These are phyloP conservation scores for Triplophysa tibetana DNA, from an alignment of 2,113 vertebrate genomes.

Conservation along the genomic window DNA sequence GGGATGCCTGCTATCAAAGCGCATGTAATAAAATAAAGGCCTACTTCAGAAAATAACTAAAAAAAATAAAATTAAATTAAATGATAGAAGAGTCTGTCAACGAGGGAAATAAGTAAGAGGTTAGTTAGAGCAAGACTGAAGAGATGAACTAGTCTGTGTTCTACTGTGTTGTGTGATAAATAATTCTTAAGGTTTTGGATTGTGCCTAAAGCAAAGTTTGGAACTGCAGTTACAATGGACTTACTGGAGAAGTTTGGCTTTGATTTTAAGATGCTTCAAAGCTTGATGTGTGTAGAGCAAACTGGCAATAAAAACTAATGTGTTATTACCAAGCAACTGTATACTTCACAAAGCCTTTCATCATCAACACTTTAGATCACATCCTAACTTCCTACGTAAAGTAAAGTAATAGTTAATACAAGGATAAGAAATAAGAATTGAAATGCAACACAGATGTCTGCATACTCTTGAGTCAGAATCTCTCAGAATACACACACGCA, in stretches of 20 bases:
- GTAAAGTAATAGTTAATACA: too few species aligned
- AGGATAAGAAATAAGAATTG: too few species aligned
- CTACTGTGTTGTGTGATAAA: slow-evolving; percentile 66
- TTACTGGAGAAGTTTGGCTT: slow-evolving; percentile 70
- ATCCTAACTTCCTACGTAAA: slow-evolving; percentile 14
- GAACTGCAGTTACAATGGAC: slow-evolving; percentile 63
- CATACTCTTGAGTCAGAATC: too few species aligned
- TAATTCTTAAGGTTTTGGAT: slow-evolving; percentile 65
- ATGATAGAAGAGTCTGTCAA: slow-evolving; percentile 55
- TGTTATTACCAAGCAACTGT: slow-evolving; percentile 66
- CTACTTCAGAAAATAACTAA: slow-evolving; percentile 48
- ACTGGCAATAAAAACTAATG: slow-evolving; percentile 75
- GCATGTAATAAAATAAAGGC: slow-evolving; percentile 61
- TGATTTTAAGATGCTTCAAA: slow-evolving; percentile 73
- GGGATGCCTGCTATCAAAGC: slow-evolving; percentile 59
- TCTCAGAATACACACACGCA: too few species aligned
- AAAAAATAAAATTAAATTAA: not conserved
- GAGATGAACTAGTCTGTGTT: slow-evolving; percentile 53
- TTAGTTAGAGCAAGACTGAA: slow-evolving; percentile 56
- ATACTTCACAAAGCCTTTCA: slow-evolving; percentile 65
- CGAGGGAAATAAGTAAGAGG: slow-evolving; percentile 47
- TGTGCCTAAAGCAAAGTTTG: slow-evolving; percentile 63
- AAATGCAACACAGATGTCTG: too few species aligned
- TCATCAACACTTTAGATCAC: slow-evolving; percentile 65
- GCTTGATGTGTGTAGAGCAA: slow-evolving; percentile 66